phyloP scores from a whole-genome alignment of 1,140 invertebrate species.

The Aphaenogaster rudis region DNA sequence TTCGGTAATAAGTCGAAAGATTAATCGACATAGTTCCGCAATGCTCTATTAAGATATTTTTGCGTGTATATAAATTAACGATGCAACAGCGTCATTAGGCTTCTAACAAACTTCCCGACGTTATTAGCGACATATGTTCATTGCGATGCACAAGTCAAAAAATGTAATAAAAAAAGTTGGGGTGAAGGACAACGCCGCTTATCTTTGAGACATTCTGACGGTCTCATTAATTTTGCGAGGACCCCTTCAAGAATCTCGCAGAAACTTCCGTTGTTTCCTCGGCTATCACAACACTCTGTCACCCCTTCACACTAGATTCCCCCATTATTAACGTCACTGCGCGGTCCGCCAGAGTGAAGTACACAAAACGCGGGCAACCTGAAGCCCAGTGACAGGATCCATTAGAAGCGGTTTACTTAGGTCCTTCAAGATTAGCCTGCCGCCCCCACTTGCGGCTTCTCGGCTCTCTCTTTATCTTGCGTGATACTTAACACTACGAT shows the following conservation, averaged over 20 bases:
- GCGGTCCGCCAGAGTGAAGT: slow-evolving; percentile 59
- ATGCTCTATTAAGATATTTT: slow-evolving; percentile 13
- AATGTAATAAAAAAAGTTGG: not conserved
- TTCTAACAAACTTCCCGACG: not conserved
- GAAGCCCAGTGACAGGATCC: slow-evolving; percentile 76
- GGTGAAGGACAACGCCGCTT: slow-evolving; percentile 4
- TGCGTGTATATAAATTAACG: not conserved
- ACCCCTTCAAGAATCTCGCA: slow-evolving; percentile 15
- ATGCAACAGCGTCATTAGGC: slow-evolving; percentile 12
- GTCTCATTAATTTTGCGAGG: slow-evolving; percentile 64
- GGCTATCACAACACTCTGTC: slow-evolving; percentile 68
- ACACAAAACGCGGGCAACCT: slow-evolving; percentile 70
- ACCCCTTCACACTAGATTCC: slow-evolving; percentile 73
- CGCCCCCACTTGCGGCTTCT: slow-evolving; percentile 44
- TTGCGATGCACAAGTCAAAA: not conserved
- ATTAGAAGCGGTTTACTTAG: slow-evolving; percentile 81
- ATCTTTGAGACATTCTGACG: slow-evolving; percentile 56
- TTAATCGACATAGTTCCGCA: slow-evolving; percentile 12
- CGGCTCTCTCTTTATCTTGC: slow-evolving; percentile 46
- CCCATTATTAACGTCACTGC: slow-evolving; percentile 77
- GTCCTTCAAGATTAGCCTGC: slow-evolving; percentile 75
- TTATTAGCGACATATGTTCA: slow-evolving; percentile 31
- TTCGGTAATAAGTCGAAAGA: slow-evolving; percentile 25
- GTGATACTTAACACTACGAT: slow-evolving; percentile 45
- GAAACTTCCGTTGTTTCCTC: slow-evolving; percentile 31